A percentile compares a stretch with the other conserved stretches of the same genome.
These are phyloP conservation scores for Drosophila equinoxialis DNA, from an alignment of 1,140 invertebrate genomes.

Conservation along the genomic window DNA sequence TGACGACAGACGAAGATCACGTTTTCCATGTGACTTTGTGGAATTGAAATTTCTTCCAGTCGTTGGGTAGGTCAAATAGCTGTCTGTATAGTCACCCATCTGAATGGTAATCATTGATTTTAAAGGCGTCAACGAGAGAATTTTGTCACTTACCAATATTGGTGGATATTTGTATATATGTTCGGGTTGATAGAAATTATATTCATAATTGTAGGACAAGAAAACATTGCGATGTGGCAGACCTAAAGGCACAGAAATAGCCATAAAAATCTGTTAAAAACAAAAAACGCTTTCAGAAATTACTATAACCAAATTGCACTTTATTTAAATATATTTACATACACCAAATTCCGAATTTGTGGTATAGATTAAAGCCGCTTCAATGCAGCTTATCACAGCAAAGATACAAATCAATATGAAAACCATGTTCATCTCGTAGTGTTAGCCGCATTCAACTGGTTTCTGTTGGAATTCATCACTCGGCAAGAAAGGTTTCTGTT, in stretches of 20 bases:
- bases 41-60: slow-evolving; percentile 25
- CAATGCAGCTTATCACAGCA: slow-evolving; percentile 18
- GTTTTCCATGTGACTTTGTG: slow-evolving; percentile 33
- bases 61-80: slow-evolving; percentile 66
- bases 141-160: slow-evolving; percentile 53
- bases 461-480: not conserved
- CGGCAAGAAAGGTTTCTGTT: slow-evolving; percentile 31
- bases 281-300: slow-evolving; percentile 10
- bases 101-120: slow-evolving; percentile 4
- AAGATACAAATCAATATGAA: slow-evolving; percentile 14
- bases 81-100: slow-evolving; percentile 61
- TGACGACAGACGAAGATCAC: slow-evolving; percentile 32
- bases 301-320: too few relatives aligned
- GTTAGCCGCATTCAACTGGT: slow-evolving; percentile 32
- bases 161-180: slow-evolving; percentile 70
- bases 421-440: slow-evolving; percentile 21
- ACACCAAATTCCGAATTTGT: slow-evolving; percentile 48
- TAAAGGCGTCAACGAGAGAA: slow-evolving; percentile 35
- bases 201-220: slow-evolving; percentile 90
- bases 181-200: slow-evolving; percentile 85
- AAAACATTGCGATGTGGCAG: slow-evolving; percentile 88
- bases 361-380: slow-evolving; percentile 23
- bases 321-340: slow-evolving; percentile 17
- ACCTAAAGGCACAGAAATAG: slow-evolving; percentile 88
- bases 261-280: slow-evolving; percentile 85